phyloP scores from a whole-genome alignment of 2,888 invertebrate genomes.

The Petrolisthes cinctipes region DNA sequence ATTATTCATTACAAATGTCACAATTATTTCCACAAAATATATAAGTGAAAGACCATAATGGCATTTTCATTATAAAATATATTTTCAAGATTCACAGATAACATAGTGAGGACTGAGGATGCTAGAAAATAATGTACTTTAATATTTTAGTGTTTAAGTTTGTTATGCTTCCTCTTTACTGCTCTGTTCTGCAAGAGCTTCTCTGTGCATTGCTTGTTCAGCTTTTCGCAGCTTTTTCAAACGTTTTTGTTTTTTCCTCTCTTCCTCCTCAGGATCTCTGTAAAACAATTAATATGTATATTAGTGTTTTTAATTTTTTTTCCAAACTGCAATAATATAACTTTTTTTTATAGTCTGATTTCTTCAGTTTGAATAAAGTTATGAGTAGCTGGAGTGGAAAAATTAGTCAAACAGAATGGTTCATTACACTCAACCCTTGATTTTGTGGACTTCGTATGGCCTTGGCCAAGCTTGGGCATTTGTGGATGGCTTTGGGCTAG shows the following conservation, averaged over 20 bases:
- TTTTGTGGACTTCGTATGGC: too few species aligned
- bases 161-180: background rate
- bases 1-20: background rate
- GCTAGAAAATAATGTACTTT: background rate
- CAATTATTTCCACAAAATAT: too few species aligned
- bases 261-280: constrained; percentile 44
- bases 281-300: background rate
- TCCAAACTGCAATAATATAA: background rate
- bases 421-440: too few species aligned
- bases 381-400: too few species aligned
- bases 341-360: background rate
- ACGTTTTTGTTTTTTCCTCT: constrained; percentile 12
- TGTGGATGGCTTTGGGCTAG: too few species aligned
- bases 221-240: constrained; percentile 1
- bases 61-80: background rate
- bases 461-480: too few species aligned
- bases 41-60: too few species aligned
- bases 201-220: background rate
- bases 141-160: background rate
- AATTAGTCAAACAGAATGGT: too few species aligned
- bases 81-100: background rate
- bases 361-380: too few species aligned
- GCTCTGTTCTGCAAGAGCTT: background rate
- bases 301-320: background rate
- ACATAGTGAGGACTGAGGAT: background rate